Percentiles rank a stretch among this genome's conserved stretches.
These are phyloP conservation scores for Melanerpes formicivorus DNA, from an alignment of 2,113 vertebrate species.

Conservation along the genomic window DNA sequence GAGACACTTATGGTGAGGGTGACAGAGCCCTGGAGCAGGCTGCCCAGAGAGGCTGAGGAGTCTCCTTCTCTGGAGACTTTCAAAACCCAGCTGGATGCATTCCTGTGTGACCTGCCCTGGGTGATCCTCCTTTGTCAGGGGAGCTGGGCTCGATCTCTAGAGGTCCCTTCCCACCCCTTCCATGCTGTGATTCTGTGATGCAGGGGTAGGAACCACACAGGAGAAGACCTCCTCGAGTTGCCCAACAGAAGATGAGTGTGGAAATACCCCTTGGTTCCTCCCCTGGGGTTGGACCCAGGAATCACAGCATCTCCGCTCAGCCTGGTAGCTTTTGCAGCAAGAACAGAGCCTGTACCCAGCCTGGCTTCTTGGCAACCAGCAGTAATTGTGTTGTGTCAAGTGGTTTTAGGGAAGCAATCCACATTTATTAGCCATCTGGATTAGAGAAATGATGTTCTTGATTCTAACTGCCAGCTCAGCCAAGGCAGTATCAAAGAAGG, in stretches of 20 bases:
- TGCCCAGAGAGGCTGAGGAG: too few species aligned
- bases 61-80: too few species aligned
- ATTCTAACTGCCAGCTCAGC: constrained; percentile 17
- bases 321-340: not conserved
- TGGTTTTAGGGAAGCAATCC: constrained; percentile 40
- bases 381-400: constrained; percentile 18
- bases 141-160: too few species aligned
- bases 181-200: too few species aligned
- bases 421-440: constrained; percentile 43
- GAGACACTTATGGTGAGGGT: too few species aligned
- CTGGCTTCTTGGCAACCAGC: not conserved
- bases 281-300: not conserved
- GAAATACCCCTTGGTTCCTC: not conserved
- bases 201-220: not conserved
- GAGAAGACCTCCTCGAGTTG: not conserved
- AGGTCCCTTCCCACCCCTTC: too few species aligned
- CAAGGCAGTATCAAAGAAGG: not conserved
- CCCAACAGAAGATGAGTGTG: rapidly evolving
- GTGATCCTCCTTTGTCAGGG: too few species aligned
- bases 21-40: too few species aligned
- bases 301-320: not conserved
- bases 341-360: not conserved
- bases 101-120: too few species aligned
- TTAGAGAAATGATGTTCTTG: constrained; percentile 37
- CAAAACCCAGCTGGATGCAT: too few species aligned